Evolutionary conservation across 2,888 invertebrate species (phyloP).

Genomic region (Drosophila helvetica): DNA sequence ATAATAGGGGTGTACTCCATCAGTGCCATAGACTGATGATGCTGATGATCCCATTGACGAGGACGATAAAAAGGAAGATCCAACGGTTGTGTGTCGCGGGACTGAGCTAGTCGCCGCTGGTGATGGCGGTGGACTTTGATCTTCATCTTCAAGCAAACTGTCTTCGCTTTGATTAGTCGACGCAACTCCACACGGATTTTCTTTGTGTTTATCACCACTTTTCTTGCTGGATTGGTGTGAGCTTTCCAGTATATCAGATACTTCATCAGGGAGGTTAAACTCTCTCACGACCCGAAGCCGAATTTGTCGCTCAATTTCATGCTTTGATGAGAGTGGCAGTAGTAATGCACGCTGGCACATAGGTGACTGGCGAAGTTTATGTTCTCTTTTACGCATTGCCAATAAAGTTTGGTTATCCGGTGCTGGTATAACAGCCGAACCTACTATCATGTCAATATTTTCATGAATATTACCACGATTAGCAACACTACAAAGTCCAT

Average conservation of each 20-base stretch:
- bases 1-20: slow-evolving; percentile 84
- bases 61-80: slow-evolving; percentile 81
- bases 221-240: slow-evolving; percentile 79
- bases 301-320: slow-evolving; percentile 91
- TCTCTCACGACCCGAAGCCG: slow-evolving; percentile 96
- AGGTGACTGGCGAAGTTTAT: slow-evolving; percentile 91
- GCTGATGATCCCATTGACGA: slow-evolving; percentile 71
- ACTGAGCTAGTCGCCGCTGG: slow-evolving; percentile 81
- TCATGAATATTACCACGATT: slow-evolving; percentile 82
- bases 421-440: slow-evolving; percentile 88
- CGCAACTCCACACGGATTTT: slow-evolving; percentile 54
- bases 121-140: slow-evolving; percentile 84
- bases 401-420: slow-evolving; percentile 90
- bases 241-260: slow-evolving; percentile 90
- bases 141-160: slow-evolving; percentile 76
- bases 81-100: slow-evolving; percentile 55
- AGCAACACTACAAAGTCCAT: slow-evolving; percentile 69
- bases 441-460: slow-evolving; percentile 87
- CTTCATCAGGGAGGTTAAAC: slow-evolving; percentile 95
- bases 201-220: slow-evolving; percentile 50
- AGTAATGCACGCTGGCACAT: slow-evolving; percentile 92
- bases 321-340: slow-evolving; percentile 90
- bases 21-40: slow-evolving; percentile 70
- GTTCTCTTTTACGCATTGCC: slow-evolving; percentile 93
- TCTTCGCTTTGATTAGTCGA: slow-evolving; percentile 76